Conservation (phyloP, 2,888 invertebrate species). For the Sinhomidia bicolor region DNA sequence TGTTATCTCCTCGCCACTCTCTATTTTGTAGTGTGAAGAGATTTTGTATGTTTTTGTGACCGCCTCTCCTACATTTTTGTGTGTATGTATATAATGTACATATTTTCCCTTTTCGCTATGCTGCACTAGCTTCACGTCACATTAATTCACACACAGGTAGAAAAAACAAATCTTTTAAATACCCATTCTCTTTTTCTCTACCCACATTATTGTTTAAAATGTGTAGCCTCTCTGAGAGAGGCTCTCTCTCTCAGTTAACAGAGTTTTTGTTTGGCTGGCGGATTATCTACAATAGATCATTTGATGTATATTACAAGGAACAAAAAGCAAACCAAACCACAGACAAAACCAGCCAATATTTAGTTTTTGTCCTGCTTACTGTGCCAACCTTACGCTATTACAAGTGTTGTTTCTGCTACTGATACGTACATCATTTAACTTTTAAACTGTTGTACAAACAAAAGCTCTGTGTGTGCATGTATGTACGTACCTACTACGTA, state of each 20-base stretch:
- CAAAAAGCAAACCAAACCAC: neutral
- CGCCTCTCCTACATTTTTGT: slow-evolving; percentile 59
- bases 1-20: neutral
- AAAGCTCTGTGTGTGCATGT: no score
- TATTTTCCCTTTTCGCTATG: neutral
- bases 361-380: neutral
- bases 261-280: neutral
- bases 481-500: no score
- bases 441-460: neutral
- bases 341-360: neutral
- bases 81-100: no score
- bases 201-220: slow-evolving; percentile 9
- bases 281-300: slow-evolving; percentile 18
- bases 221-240: no score
- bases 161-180: slow-evolving; percentile 46
- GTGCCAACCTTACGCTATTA: neutral
- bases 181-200: slow-evolving; percentile 51
- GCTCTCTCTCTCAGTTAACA: no score
- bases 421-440: neutral
- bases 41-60: slow-evolving; percentile 21
- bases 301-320: neutral
- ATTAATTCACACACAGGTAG: slow-evolving; percentile 24
- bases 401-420: neutral
- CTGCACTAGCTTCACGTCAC: neutral
- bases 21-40: neutral